Conservation (phyloP, 2,797 vertebrate genomes). For the Sebastes hopkinsi region DNA sequence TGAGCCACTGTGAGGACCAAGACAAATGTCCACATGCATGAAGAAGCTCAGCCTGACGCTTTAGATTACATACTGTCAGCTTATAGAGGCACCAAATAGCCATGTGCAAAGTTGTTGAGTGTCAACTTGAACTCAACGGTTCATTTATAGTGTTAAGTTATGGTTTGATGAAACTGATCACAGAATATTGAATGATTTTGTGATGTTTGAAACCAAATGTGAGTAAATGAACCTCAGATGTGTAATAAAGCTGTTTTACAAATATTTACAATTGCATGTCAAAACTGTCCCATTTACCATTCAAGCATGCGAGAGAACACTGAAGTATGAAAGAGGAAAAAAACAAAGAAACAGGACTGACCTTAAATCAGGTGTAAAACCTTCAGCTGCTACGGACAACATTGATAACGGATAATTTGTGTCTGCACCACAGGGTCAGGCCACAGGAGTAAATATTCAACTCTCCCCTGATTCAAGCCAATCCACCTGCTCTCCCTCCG, state of each 20-base stretch:
- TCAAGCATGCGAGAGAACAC: not conserved
- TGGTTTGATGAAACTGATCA: not conserved
- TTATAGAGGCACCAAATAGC: too few relatives aligned
- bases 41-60: too few relatives aligned
- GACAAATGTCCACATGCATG: too few relatives aligned
- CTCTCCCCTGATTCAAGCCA: slow-evolving; percentile 17
- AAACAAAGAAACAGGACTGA: not conserved
- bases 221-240: not conserved
- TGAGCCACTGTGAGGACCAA: too few relatives aligned
- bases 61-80: too few relatives aligned
- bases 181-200: not conserved
- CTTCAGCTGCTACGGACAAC: not conserved
- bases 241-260: not conserved
- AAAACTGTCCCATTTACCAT: not conserved
- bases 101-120: too few relatives aligned
- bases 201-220: not conserved
- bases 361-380: not conserved
- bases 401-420: not conserved
- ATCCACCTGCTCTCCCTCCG: slow-evolving; percentile 26
- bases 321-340: not conserved
- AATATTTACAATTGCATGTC: not conserved
- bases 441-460: slow-evolving; percentile 36
- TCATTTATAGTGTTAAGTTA: not conserved
- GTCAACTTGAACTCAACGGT: not conserved
- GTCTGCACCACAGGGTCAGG: not conserved